Evolutionary conservation across 2,797 vertebrate species (phyloP).

Genomic region (Enteromius argenteus): DNA sequence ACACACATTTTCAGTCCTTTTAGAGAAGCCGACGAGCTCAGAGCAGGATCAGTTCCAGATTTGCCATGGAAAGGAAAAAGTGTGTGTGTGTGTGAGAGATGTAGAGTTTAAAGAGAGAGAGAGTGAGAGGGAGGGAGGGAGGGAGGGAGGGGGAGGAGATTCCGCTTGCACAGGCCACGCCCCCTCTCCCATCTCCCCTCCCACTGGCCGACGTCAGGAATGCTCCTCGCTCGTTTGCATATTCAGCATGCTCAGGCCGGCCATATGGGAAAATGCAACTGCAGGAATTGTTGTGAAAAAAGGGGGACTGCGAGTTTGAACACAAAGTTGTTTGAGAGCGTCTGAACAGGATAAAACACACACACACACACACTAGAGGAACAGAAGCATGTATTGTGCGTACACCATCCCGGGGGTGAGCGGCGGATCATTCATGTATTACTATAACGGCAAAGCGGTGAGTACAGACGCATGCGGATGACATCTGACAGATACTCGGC

Average conservation of each 20-base stretch:
- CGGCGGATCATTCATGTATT: constrained; percentile 93
- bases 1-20: constrained; percentile 74
- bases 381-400: constrained; percentile 88
- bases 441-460: constrained; percentile 97
- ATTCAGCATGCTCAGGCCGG: constrained; percentile 91
- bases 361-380: constrained; percentile 39
- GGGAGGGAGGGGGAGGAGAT: constrained; percentile 68
- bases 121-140: constrained; percentile 49
- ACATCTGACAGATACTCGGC: neutral
- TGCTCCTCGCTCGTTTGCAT: constrained; percentile 93
- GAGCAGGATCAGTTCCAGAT: constrained; percentile 81
- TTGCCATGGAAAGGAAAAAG: constrained; percentile 76
- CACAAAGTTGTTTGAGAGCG: constrained; percentile 84
- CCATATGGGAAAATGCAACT: constrained; percentile 97
- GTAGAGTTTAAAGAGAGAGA: constrained; percentile 52
- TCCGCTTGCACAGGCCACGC: constrained; percentile 37
- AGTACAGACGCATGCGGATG: constrained; percentile 63
- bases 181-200: constrained; percentile 74
- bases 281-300: constrained; percentile 93
- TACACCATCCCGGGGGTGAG: constrained; percentile 95
- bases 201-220: constrained; percentile 79
- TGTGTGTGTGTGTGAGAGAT: constrained; percentile 59
- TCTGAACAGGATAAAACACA: constrained; percentile 51
- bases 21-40: constrained; percentile 76
- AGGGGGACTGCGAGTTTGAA: constrained; percentile 84